Conservation (phyloP, 2,113 vertebrate genomes). For the Stegostoma tigrinum region DNA sequence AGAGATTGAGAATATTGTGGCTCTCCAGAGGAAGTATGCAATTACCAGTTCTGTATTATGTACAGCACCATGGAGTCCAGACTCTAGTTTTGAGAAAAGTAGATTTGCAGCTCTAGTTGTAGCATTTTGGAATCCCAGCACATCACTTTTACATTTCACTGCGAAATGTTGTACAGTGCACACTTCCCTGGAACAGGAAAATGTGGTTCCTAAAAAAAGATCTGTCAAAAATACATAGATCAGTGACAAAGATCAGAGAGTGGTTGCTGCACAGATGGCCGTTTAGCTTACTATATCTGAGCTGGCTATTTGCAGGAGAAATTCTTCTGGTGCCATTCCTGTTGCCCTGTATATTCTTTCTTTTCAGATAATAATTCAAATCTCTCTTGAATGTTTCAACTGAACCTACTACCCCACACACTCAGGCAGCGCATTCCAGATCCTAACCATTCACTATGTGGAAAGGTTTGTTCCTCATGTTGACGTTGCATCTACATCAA, state of each 20-base stretch:
- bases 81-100: constrained; percentile 12
- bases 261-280: neutral
- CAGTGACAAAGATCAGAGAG: neutral
- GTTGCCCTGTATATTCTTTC: neutral
- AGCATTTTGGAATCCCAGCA: neutral
- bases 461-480: too few species aligned
- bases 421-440: neutral
- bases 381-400: neutral
- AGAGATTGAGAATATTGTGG: too few species aligned
- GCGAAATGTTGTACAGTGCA: neutral
- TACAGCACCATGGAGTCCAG: neutral
- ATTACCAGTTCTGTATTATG: neutral
- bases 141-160: neutral
- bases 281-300: neutral
- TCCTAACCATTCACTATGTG: neutral
- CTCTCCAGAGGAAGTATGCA: neutral
- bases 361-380: neutral
- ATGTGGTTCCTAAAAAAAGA: neutral
- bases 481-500: too few species aligned
- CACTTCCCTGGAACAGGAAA: neutral
- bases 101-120: neutral
- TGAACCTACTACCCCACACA: neutral
- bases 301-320: neutral
- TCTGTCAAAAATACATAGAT: neutral
- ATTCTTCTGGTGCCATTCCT: neutral